Conservation (phyloP, 2,113 vertebrate species). For the Indicator maculatus region DNA sequence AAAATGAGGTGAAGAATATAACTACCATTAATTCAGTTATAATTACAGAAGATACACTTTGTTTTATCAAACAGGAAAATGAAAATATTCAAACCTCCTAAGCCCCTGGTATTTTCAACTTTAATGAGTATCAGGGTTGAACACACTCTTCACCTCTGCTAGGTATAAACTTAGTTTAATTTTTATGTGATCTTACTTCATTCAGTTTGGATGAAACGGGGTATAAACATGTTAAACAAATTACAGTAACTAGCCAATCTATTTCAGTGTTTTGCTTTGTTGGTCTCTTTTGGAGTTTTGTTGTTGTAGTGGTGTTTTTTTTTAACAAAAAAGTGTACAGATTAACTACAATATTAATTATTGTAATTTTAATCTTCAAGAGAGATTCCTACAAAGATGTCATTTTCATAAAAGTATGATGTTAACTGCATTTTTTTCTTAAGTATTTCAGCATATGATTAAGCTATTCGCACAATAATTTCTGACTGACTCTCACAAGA, state of each 20-base stretch:
- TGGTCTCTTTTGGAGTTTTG: too few species aligned
- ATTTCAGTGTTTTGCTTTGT: neutral
- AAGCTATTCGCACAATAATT: neutral
- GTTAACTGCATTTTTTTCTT: neutral
- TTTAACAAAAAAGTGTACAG: neutral
- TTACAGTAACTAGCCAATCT: neutral
- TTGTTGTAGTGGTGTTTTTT: neutral
- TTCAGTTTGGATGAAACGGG: neutral
- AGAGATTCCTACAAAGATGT: neutral
- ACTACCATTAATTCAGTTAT: neutral
- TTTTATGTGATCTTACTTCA: neutral
- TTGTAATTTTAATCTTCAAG: neutral
- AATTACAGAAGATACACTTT: neutral
- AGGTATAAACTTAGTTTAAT: neutral
- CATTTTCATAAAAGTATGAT: neutral
- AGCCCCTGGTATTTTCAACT: neutral
- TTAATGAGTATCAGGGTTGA: neutral
- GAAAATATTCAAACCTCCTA: neutral
- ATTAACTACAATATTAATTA: too few species aligned
- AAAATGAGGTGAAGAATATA: neutral
- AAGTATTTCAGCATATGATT: neutral
- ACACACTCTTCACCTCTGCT: neutral
- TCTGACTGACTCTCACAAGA: neutral
- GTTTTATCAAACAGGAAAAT: neutral
- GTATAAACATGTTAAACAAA: neutral